Evolutionary conservation across 1,140 invertebrate species (phyloP).

Genomic region (Procambarus clarkii): DNA sequence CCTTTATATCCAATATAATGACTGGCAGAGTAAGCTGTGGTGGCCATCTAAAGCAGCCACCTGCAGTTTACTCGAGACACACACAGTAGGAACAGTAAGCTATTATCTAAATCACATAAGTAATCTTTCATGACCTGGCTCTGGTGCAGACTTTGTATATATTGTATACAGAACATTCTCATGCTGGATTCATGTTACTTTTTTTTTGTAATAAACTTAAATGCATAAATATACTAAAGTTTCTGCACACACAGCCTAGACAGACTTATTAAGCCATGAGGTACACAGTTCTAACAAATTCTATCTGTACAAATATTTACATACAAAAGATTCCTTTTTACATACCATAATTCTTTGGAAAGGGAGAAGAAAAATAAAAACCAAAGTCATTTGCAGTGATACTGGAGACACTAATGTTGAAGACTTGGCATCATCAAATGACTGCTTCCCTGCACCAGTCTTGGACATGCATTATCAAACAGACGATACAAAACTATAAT

Average conservation of each 20-base stretch:
- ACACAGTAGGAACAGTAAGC: constrained; percentile 66
- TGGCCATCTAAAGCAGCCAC: constrained; percentile 33
- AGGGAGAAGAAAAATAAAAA: constrained; percentile 24
- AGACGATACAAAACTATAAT: constrained; percentile 23
- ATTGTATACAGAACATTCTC: constrained; percentile 9
- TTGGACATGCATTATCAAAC: constrained; percentile 8
- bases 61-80: constrained; percentile 41
- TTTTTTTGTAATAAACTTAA: constrained; percentile 34
- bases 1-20: constrained; percentile 68
- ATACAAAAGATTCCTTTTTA: constrained; percentile 47
- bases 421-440: neutral
- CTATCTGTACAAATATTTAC: constrained; percentile 67
- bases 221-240: constrained; percentile 32
- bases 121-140: constrained; percentile 63
- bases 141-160: constrained; percentile 37
- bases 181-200: neutral
- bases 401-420: neutral
- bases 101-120: constrained; percentile 64
- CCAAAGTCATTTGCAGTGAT: neutral
- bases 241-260: constrained; percentile 48
- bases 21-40: constrained; percentile 46
- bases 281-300: constrained; percentile 66
- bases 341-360: constrained; percentile 64
- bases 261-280: constrained; percentile 63
- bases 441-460: neutral